A percentile compares a stretch with the other conserved stretches of the same genome.
These are phyloP conservation scores for Amphiduros pacificus DNA, from an alignment of 2,888 invertebrate genomes.

Conservation along the genomic window DNA sequence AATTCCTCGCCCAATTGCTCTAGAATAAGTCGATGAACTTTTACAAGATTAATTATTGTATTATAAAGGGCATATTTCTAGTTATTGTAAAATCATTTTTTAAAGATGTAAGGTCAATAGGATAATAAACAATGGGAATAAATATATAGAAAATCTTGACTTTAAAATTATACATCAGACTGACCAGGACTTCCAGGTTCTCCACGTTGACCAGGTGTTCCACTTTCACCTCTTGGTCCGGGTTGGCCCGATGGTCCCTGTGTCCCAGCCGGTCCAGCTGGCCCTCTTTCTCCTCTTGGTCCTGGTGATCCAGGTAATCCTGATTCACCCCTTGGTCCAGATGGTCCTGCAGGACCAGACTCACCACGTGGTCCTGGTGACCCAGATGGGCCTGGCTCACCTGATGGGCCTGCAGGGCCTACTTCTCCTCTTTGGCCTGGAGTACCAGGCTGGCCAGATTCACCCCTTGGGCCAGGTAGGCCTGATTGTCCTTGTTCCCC, in stretches of 20 bases:
- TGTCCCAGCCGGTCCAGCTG: slow-evolving; percentile 3
- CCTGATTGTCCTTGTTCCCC: slow-evolving; percentile 18
- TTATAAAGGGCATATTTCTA: no score
- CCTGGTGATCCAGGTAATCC: slow-evolving; percentile 20
- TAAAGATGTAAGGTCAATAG: no score
- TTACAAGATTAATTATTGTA: no score
- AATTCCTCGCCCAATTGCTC: no score
- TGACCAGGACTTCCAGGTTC: slow-evolving; percentile 17
- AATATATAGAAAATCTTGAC: no score
- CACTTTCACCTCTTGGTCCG: slow-evolving; percentile 23
- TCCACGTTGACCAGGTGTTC: slow-evolving; percentile 26
- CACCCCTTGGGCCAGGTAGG: slow-evolving; percentile 28
- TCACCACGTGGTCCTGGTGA: slow-evolving; percentile 20
- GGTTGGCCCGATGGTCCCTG: slow-evolving; percentile 32
- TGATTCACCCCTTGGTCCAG: slow-evolving; percentile 24
- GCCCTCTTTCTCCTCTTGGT: slow-evolving; percentile 11
- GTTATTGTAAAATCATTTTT: no score
- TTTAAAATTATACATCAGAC: not conserved
- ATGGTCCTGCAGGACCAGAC: slow-evolving; percentile 25
- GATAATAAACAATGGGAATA: no score
- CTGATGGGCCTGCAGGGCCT: slow-evolving; percentile 23
- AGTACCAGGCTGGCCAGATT: slow-evolving; percentile 27
- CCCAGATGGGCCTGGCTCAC: slow-evolving; percentile 21
- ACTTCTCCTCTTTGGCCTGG: slow-evolving; percentile 22
- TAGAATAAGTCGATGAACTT: no score